These are phyloP conservation scores for Myocastor coypus DNA, from an alignment of 2,113 vertebrate species.

Conservation along the genomic window DNA sequence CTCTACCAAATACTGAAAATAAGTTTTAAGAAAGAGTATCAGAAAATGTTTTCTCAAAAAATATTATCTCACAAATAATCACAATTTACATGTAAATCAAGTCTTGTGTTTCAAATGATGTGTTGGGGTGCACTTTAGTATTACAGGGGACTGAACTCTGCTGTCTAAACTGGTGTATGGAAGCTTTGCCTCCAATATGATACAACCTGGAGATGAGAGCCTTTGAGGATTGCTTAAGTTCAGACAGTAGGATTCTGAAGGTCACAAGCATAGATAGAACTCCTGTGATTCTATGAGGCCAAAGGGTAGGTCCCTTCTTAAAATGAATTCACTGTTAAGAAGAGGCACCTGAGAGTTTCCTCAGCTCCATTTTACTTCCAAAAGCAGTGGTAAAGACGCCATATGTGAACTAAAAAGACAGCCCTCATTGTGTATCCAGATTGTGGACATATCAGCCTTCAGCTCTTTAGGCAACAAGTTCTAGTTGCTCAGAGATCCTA, in stretches of 20 bases:
- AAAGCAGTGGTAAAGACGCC: too few relatives aligned
- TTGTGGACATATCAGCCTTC: background rate
- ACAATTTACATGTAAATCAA: background rate
- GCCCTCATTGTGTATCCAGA: background rate
- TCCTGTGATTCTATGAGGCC: background rate
- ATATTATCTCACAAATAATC: background rate
- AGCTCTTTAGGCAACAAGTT: background rate
- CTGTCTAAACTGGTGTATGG: background rate
- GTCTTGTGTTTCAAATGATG: background rate
- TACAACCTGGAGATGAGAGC: background rate
- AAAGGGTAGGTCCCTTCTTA: too few relatives aligned
- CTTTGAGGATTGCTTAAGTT: background rate
- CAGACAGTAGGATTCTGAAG: background rate
- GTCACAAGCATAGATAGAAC: background rate
- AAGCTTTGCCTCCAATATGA: background rate
- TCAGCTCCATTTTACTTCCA: background rate
- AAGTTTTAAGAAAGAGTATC: background rate
- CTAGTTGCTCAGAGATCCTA: background rate
- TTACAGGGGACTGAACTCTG: background rate
- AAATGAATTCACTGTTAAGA: background rate
- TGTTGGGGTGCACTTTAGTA: background rate
- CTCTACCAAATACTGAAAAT: background rate
- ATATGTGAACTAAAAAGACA: background rate
- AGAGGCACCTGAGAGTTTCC: background rate
- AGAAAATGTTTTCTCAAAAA: background rate